Evolutionary conservation across 2,797 vertebrate species (phyloP).

Genomic region (Artibeus jamaicensis): DNA sequence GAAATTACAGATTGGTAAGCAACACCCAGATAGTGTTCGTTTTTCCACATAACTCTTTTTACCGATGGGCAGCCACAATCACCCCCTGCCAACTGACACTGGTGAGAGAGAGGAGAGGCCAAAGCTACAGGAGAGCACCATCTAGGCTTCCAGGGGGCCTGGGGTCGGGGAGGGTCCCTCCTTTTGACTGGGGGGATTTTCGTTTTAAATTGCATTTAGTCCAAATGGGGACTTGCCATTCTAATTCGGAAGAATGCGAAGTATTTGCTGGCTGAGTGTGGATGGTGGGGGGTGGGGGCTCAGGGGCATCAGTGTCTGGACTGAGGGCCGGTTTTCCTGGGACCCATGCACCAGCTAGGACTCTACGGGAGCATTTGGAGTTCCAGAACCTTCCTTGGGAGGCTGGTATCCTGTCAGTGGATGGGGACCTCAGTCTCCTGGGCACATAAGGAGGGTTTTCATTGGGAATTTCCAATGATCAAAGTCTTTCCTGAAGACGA

Average conservation of each 20-base stretch:
- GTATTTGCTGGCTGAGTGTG: slow-evolving; percentile 58
- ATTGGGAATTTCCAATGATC: background rate
- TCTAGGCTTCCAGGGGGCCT: background rate
- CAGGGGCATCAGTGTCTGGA: background rate
- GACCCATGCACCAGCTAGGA: background rate
- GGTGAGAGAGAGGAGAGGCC: background rate
- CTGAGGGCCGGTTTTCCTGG: background rate
- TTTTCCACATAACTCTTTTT: background rate
- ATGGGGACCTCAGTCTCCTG: background rate
- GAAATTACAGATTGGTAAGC: slow-evolving; percentile 10
- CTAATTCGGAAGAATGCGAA: slow-evolving; percentile 75
- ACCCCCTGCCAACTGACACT: background rate
- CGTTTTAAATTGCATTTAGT: slow-evolving; percentile 57
- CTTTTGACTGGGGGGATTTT: background rate
- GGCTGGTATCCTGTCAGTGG: background rate
- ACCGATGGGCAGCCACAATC: background rate
- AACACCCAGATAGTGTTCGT: background rate
- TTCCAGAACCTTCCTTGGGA: slow-evolving; percentile 20
- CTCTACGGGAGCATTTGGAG: background rate
- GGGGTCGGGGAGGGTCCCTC: background rate
- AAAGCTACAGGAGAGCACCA: background rate
- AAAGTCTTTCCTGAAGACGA: background rate
- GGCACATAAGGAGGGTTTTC: background rate
- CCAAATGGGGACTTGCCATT: slow-evolving; percentile 42
- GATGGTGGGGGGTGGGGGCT: slow-evolving; percentile 31